Percentiles rank a stretch among this genome's conserved stretches.
Evolutionary conservation across 2,888 invertebrate genomes (phyloP).

Genomic region (Oxyteleia sp.): DNA sequence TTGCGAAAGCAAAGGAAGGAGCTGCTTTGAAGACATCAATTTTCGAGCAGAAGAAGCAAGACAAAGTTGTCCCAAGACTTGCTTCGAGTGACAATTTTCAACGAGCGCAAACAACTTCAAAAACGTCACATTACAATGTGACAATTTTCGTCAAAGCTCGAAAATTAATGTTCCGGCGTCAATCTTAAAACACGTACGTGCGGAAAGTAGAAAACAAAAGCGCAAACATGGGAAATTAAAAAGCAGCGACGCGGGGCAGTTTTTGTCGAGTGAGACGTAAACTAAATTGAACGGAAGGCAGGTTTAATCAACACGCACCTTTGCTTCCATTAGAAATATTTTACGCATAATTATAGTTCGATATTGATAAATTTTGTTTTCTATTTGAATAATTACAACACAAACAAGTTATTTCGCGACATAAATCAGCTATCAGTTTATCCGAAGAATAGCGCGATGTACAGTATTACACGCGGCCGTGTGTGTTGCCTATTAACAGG

Average conservation of each 20-base stretch:
- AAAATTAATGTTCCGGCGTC: no score
- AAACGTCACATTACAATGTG: constrained; percentile 1
- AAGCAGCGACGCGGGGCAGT: no score
- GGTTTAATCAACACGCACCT: not conserved
- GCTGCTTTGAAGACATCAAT: constrained; percentile 41
- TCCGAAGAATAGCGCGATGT: constrained; percentile 41
- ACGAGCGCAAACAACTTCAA: constrained; percentile 24
- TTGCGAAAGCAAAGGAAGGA: constrained; percentile 33
- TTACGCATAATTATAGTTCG: constrained; percentile 27
- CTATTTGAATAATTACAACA: constrained; percentile 36
- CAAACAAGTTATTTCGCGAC: constrained; percentile 46
- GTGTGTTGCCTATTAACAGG: constrained; percentile 65
- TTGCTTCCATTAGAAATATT: constrained; percentile 18
- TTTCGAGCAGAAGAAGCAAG: constrained; percentile 37
- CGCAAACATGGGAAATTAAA: no score
- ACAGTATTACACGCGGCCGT: constrained; percentile 30
- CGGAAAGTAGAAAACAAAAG: no score
- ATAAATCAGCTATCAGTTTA: constrained; percentile 51
- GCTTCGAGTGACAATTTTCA: constrained; percentile 18
- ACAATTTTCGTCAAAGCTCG: constrained; percentile 36
- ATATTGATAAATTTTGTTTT: constrained; percentile 35
- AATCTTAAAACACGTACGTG: no score
- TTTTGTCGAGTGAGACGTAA: no score
- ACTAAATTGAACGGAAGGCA: constrained; percentile 4
- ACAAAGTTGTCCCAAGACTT: constrained; percentile 4